Percentiles rank a stretch among this genome's conserved stretches.
These are phyloP conservation scores for Conger conger DNA, from an alignment of 2,113 vertebrate species.

Conservation along the genomic window DNA sequence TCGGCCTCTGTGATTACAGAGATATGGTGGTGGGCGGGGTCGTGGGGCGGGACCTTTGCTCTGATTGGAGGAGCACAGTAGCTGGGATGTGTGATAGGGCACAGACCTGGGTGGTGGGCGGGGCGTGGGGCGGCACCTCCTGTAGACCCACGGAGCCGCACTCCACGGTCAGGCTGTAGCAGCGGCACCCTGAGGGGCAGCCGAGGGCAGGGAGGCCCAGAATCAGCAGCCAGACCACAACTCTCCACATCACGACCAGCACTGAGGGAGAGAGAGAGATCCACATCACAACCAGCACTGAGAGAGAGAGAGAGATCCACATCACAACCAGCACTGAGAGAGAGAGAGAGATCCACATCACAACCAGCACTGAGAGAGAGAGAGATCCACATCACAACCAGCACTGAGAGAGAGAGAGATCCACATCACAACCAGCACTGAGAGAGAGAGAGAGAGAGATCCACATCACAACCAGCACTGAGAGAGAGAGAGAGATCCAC, in stretches of 20 bases:
- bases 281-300: slow-evolving; percentile 28
- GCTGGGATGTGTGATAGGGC: not conserved
- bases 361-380: no score
- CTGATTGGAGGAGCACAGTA: not conserved
- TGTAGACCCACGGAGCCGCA: slow-evolving; percentile 79
- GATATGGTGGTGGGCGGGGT: no score
- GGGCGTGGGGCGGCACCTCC: slow-evolving; percentile 72
- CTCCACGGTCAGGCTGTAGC: slow-evolving; percentile 88
- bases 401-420: no score
- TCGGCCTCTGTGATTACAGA: no score
- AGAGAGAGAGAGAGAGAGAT: not conserved
- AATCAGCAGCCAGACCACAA: slow-evolving; percentile 46
- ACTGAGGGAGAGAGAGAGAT: not conserved
- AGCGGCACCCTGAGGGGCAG: slow-evolving; percentile 79
- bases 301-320: not conserved
- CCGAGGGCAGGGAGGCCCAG: slow-evolving; percentile 37
- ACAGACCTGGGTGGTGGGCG: slow-evolving; percentile 71
- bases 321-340: no score
- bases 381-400: no score
- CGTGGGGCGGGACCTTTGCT: not conserved
- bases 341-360: no score
- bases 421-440: no score
- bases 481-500: no score
- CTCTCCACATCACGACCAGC: slow-evolving; percentile 42
- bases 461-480: no score